phyloP scores from a whole-genome alignment of 2,113 vertebrate species.

The Columba janthina region DNA sequence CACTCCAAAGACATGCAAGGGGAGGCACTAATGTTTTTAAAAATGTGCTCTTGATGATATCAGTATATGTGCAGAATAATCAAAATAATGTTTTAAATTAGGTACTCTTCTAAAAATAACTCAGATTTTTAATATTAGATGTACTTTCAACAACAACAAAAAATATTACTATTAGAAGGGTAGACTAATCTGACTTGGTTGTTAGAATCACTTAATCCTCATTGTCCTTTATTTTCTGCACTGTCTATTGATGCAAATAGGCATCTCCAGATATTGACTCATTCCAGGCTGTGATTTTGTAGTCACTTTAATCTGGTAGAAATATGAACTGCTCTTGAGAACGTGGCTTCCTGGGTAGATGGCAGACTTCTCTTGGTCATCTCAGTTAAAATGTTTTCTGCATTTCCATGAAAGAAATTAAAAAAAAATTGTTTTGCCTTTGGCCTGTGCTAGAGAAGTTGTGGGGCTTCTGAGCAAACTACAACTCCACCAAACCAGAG shows the following conservation, averaged over 20 bases:
- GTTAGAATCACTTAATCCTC: background rate
- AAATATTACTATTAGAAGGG: background rate
- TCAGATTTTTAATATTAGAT: background rate
- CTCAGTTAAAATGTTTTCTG: background rate
- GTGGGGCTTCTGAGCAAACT: background rate
- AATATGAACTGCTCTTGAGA: background rate
- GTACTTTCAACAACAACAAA: background rate
- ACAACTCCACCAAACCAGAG: rapidly evolving
- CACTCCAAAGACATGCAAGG: background rate
- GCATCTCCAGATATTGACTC: background rate
- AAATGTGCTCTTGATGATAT: background rate
- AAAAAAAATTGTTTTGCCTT: background rate
- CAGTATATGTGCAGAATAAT: background rate
- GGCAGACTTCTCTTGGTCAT: background rate
- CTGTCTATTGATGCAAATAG: background rate
- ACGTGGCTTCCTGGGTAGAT: background rate
- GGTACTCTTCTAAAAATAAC: background rate
- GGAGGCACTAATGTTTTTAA: background rate
- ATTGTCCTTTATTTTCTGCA: background rate
- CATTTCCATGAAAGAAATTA: background rate
- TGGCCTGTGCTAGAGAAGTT: background rate
- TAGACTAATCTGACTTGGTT: background rate
- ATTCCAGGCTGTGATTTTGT: constrained; percentile 3
- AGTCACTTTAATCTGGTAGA: background rate
- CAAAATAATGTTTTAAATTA: constrained; percentile 11